Conservation (phyloP, 2,113 vertebrate species). For the Cyprinus carpio region DNA sequence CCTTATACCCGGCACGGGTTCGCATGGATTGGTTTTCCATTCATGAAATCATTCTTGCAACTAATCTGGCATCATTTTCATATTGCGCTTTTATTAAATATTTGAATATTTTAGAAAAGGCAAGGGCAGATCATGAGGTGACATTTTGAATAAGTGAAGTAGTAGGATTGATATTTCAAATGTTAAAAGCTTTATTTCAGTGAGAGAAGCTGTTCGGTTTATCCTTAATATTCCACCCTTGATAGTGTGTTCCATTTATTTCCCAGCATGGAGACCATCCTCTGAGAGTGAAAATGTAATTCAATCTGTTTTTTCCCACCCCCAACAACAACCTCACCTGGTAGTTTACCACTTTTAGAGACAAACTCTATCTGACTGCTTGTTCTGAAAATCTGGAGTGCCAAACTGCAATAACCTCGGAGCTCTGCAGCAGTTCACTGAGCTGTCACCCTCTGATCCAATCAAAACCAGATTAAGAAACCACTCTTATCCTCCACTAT, state of each 20-base stretch:
- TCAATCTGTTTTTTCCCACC: background rate
- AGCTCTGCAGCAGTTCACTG: constrained; percentile 33
- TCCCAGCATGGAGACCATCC: background rate
- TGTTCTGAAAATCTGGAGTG: constrained; percentile 34
- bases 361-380: constrained; percentile 22
- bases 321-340: background rate
- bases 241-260: background rate
- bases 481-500: background rate
- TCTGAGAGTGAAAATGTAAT: background rate
- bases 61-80: background rate
- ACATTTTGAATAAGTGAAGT: background rate
- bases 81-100: background rate
- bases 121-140: background rate
- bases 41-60: background rate
- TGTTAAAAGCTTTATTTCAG: constrained; percentile 17
- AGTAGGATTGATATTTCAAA: constrained; percentile 22
- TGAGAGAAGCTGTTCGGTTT: constrained; percentile 4
- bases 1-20: background rate
- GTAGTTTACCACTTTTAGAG: background rate
- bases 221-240: background rate
- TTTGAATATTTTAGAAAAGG: background rate
- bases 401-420: constrained; percentile 28
- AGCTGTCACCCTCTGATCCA: constrained; percentile 37
- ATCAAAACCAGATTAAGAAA: constrained; percentile 40
- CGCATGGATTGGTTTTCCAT: too few species aligned